phyloP scores from a whole-genome alignment of 2,113 vertebrate species.

The Forbesichthys papilliferus region DNA sequence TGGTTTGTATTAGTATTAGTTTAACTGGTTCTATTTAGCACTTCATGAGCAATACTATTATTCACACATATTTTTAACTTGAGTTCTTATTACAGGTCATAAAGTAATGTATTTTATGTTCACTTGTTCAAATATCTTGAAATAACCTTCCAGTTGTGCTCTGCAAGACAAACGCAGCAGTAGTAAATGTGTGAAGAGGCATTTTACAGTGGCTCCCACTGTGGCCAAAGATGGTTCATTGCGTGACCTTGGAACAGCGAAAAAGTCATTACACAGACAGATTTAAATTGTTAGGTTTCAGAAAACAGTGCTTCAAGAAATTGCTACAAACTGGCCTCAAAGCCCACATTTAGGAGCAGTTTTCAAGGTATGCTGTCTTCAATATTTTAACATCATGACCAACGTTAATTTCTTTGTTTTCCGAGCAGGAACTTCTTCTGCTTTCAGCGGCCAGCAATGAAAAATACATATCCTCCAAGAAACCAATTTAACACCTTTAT shows the following conservation, averaged over 20 bases:
- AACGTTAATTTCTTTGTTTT: constrained; percentile 17
- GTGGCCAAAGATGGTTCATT: constrained; percentile 19
- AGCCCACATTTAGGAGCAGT: constrained; percentile 52
- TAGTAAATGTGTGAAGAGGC: neutral
- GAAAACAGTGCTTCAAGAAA: constrained; percentile 30
- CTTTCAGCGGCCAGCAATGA: constrained; percentile 61
- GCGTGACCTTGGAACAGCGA: constrained; percentile 36
- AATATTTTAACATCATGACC: constrained; percentile 62
- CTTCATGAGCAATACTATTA: neutral
- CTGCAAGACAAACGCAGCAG: too few species aligned
- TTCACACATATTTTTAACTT: too few species aligned
- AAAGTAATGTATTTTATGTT: too few species aligned
- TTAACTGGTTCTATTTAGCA: neutral
- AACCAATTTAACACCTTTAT: constrained; percentile 80
- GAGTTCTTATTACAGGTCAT: too few species aligned
- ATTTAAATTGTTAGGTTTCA: constrained; percentile 39
- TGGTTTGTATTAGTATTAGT: neutral
- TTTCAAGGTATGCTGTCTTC: constrained; percentile 52
- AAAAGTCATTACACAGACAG: constrained; percentile 31
- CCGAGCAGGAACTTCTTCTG: constrained; percentile 49
- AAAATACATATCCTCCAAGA: constrained; percentile 79
- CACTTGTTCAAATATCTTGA: too few species aligned
- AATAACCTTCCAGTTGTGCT: too few species aligned
- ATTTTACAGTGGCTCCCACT: constrained; percentile 2
- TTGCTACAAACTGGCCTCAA: constrained; percentile 47